Evolutionary conservation across 2,113 vertebrate genomes (phyloP).

Genomic region (Cariama cristata): DNA sequence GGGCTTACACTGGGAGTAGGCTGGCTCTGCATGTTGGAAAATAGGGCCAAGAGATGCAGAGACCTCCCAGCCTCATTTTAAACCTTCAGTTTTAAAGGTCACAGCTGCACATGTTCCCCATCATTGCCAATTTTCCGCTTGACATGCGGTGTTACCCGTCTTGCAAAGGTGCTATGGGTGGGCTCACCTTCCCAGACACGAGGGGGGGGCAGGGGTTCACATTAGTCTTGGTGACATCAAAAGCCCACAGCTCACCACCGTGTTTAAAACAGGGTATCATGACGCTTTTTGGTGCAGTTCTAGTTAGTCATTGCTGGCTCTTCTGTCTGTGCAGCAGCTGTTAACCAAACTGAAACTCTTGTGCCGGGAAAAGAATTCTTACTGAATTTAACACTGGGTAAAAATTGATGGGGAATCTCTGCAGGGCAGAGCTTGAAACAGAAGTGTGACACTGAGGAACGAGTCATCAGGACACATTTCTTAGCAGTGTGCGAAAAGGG

Average conservation of each 20-base stretch:
- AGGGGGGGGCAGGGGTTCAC: not conserved
- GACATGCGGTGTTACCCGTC: fast-evolving
- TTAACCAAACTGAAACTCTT: not conserved
- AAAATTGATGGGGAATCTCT: not conserved
- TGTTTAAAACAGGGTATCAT: not conserved
- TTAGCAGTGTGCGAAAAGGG: not conserved
- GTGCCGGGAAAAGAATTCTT: not conserved
- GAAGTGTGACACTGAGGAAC: not conserved
- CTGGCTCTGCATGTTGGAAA: not conserved
- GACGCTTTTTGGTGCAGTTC: not conserved
- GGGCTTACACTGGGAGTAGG: not conserved
- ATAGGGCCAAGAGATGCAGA: not conserved
- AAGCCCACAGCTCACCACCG: not conserved
- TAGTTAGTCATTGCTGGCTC: not conserved
- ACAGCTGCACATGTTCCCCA: not conserved
- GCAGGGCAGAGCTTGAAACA: not conserved
- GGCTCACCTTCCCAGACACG: not conserved
- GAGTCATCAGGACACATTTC: not conserved
- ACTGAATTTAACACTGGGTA: not conserved
- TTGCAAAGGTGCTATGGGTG: not conserved
- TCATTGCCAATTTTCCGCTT: not conserved
- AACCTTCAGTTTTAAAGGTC: not conserved
- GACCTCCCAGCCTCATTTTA: not conserved
- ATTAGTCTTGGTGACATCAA: not conserved
- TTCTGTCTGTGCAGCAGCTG: not conserved